Conservation (phyloP, 2,888 invertebrate genomes). For the Archaeoteleia sp. region DNA sequence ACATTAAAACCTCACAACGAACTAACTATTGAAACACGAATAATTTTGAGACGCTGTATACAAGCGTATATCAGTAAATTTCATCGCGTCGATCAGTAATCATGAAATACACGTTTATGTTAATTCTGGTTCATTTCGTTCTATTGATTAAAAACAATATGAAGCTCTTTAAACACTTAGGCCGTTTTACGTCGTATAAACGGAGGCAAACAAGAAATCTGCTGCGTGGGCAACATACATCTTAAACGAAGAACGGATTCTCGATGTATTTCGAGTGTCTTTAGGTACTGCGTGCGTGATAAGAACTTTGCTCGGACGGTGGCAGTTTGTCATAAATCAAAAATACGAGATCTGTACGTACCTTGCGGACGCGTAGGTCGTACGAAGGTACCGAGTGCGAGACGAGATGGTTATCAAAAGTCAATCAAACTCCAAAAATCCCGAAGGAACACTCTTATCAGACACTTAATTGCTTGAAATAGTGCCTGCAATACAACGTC, state of each 20-base stretch:
- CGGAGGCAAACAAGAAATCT: background rate
- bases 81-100: background rate
- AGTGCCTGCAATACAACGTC: constrained; percentile 89
- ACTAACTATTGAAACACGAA: too few species aligned
- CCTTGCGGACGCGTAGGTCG: background rate
- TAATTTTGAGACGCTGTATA: too few species aligned
- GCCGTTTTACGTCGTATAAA: constrained; percentile 2
- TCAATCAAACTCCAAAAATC: constrained; percentile 42
- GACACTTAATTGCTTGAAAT: constrained; percentile 83
- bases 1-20: too few species aligned
- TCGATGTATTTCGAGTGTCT: background rate
- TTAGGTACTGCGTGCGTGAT: constrained; percentile 3
- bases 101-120: constrained; percentile 1
- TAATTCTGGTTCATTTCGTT: background rate
- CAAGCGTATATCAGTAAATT: too few species aligned
- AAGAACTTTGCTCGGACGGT: constrained; percentile 35
- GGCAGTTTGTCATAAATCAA: constrained; percentile 20
- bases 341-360: background rate
- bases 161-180: background rate
- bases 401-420: constrained; percentile 39
- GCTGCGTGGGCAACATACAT: background rate
- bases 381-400: background rate
- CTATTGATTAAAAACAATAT: background rate
- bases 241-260: background rate
- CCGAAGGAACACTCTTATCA: constrained; percentile 53